These are phyloP conservation scores for Myiotriccus ornatus DNA, from an alignment of 2,797 vertebrate species.

Conservation along the genomic window DNA sequence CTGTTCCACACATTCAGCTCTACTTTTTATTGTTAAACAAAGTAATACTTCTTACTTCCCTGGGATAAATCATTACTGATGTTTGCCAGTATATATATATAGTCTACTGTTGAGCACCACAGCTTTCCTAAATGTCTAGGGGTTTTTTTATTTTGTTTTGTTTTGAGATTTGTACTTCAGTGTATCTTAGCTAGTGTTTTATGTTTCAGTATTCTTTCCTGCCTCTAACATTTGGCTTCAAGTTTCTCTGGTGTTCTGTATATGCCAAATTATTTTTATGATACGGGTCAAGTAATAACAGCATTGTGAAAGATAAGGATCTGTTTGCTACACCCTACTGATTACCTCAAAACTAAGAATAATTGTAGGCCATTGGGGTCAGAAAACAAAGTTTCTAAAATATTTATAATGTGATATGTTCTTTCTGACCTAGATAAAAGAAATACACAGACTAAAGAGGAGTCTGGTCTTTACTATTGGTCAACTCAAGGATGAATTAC, in stretches of 20 bases:
- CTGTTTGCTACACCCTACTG: background rate
- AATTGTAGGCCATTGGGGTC: background rate
- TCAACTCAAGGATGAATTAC: background rate
- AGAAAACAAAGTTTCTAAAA: slow-evolving; percentile 31
- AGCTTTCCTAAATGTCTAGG: background rate
- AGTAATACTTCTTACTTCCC: background rate
- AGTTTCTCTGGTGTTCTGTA: background rate
- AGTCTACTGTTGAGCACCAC: background rate
- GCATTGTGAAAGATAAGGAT: background rate
- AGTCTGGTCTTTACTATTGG: background rate
- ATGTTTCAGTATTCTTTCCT: background rate
- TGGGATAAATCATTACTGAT: background rate
- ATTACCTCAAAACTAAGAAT: background rate
- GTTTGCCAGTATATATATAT: background rate
- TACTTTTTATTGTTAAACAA: background rate
- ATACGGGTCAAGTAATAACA: background rate
- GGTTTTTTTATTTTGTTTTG: background rate
- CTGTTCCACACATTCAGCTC: background rate
- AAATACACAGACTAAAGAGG: background rate
- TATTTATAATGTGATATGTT: background rate
- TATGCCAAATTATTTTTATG: background rate
- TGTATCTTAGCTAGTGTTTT: background rate
- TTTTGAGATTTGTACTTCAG: background rate
- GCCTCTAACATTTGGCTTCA: background rate
- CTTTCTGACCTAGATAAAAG: background rate